Base-by-base conservation (phyloP, 2,113 vertebrate genomes). In the Megalops atlanticus region DNA sequence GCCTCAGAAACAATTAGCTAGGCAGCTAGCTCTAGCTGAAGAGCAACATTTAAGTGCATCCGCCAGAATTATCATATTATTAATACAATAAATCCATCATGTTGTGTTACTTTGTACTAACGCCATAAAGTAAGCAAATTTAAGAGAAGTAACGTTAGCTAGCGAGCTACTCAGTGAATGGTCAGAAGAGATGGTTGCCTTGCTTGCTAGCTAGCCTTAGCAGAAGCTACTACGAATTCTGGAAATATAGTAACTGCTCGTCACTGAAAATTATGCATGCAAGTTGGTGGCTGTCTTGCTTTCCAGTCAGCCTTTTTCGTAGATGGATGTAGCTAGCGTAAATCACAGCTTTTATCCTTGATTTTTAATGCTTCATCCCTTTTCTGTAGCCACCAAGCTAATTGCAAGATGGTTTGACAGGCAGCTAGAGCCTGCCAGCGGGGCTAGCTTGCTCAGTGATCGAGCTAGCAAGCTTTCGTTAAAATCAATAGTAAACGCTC, bases 1-100 rank as follows among this genome's bases (percentile, higher is more conserved):
- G 95, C 84, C 89, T 87, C 84, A n/a, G 78, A 82, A 79, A 83
- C 85, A 84, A 84, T 27, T 31, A 8, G 82, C 21, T 72, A 38
- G 33, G 11, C 24, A 8, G 82, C 21, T 72, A 38, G 33, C 38
- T 40, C 52, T 33, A 14, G 43, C 1, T 74, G 35, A 27, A 24
- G 16, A 16, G 36, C 45, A 80, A 31, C 47, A 27, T 74, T 74
- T 54, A 5, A 14, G 33, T 73, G 31, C 36, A 31, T 73, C 35
- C 49, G 10, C 31, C 33, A 27, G 24, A 14, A 18, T 52, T 11
- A n/a, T n/a, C 7, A 2, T 74, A n/a, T 38, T 7, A 38, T 21
- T 33, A 68, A 35, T 64, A 38, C 6, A 52, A 74, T 15, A 73
- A 24, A 54, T 36, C 8, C n/a, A 11, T 64, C 6, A 54, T 49